phyloP scores from a whole-genome alignment of 2,113 vertebrate species.

The Podocnemis expansa region DNA sequence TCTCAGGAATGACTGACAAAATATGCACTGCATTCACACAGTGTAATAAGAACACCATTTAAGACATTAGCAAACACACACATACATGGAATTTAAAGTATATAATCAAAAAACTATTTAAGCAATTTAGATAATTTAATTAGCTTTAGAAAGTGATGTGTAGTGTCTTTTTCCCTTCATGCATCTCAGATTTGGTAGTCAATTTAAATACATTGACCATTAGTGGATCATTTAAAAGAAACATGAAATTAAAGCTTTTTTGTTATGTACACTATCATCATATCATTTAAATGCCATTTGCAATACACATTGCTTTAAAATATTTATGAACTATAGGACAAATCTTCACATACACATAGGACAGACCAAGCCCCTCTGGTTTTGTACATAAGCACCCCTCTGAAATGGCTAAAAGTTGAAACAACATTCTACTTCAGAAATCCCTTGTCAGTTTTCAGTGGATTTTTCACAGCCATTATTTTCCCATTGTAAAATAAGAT shows the following conservation, averaged over 20 bases:
- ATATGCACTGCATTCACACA: background rate
- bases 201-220: background rate
- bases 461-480: background rate
- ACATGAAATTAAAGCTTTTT: background rate
- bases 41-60: background rate
- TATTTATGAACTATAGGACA: background rate
- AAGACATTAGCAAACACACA: background rate
- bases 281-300: background rate
- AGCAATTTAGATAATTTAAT: background rate
- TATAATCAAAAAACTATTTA: background rate
- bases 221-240: background rate
- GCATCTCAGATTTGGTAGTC: background rate
- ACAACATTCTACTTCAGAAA: background rate
- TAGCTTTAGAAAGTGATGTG: background rate
- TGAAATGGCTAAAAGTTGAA: background rate
- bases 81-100: background rate
- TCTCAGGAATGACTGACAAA: background rate
- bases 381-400: background rate
- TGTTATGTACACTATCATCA: background rate
- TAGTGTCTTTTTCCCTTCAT: background rate
- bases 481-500: background rate
- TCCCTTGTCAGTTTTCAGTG: background rate
- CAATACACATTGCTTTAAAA: background rate
- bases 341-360: background rate
- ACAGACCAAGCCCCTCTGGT: background rate